Evolutionary conservation across 2,797 vertebrate species (phyloP), one percentile per base, ranked within the genome.

Genomic region (Mustela erminea): DNA sequence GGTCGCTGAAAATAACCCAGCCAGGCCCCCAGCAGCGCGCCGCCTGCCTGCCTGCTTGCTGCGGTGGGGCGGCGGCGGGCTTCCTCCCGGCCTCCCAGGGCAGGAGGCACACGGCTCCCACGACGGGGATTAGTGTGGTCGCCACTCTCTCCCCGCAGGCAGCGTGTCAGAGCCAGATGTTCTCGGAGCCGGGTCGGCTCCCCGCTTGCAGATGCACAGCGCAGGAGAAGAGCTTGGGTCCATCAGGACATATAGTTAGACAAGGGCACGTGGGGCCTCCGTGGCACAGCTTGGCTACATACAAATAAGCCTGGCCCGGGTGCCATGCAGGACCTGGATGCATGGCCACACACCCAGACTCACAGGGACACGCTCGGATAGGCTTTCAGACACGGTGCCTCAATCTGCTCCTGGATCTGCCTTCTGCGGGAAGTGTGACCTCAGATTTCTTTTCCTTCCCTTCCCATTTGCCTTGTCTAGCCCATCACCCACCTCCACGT

Each of bases 1-100:
- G 0, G 87, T 96, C 82, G 96, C 95, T 86, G 90, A 97, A 97
- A 97, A 98, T 98, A 98, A 97, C 90, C 88, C 90, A 93, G 83
- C 86, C 92, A 89, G 96, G 82, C 96, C 97, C 96, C 96, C 96
- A 97, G 97, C 98, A 90, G 95, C 43, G 87, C 8, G n/a, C 89
- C 46, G 52, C 68, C 62, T 3, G 58, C 97, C 75, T 3, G 81
- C 86, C 70, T 25, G 70, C 88, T 58, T 21, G 46, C 96, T 60
- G 43, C 5, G 0, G 49, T 3, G 0, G 43, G 60, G 32, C 95
- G 60, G 43, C 4, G 0, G 49, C 2, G 0, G 43, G 54, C 27
- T 84, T 84, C 62, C 77, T 95, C 54, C 78, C 32, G 66, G 86
- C 80, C 62, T 64, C 43, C 32, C 52, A 43, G 66, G 70, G 92